These are phyloP conservation scores for Aurelia coerulea DNA, from an alignment of 30 jellyfish, hydroid and myxozoan genomes.

Conservation along the genomic window DNA sequence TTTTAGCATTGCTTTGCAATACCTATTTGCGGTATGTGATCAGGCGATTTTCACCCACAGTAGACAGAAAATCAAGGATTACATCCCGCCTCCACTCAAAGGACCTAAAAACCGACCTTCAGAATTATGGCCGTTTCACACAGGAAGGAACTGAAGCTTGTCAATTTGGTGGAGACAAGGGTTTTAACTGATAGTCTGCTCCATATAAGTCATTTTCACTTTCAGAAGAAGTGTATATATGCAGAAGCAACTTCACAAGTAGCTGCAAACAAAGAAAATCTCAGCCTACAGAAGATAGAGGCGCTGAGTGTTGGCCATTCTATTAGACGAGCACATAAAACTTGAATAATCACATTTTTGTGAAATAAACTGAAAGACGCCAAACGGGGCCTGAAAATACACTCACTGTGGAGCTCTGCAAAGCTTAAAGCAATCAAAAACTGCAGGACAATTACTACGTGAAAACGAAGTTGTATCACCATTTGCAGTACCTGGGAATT, in stretches of 20 bases:
- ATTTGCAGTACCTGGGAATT: too few species aligned
- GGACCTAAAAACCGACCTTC: conserved; percentile 42
- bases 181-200: conserved; percentile 55
- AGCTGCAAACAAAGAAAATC: neutral
- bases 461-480: too few species aligned
- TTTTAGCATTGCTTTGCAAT: conserved; percentile 5
- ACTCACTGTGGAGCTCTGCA: too few species aligned
- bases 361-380: too few species aligned
- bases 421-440: too few species aligned
- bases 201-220: conserved; percentile 32
- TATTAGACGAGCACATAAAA: too few species aligned
- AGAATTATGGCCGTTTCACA: conserved; percentile 54
- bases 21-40: conserved; percentile 51
- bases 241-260: neutral
- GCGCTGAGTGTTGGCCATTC: too few species aligned
- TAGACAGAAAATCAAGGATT: conserved; percentile 51
- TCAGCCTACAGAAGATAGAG: too few species aligned
- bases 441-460: too few species aligned
- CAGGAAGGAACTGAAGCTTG: conserved; percentile 75
- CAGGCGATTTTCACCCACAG: conserved; percentile 76
- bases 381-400: too few species aligned
- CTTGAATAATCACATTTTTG: too few species aligned
- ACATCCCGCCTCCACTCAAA: conserved; percentile 77
- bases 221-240: neutral
- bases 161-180: conserved; percentile 73